Conservation (phyloP, 30 jellyfish, hydroid and myxozoan species). For the Sanderia malayensis region DNA sequence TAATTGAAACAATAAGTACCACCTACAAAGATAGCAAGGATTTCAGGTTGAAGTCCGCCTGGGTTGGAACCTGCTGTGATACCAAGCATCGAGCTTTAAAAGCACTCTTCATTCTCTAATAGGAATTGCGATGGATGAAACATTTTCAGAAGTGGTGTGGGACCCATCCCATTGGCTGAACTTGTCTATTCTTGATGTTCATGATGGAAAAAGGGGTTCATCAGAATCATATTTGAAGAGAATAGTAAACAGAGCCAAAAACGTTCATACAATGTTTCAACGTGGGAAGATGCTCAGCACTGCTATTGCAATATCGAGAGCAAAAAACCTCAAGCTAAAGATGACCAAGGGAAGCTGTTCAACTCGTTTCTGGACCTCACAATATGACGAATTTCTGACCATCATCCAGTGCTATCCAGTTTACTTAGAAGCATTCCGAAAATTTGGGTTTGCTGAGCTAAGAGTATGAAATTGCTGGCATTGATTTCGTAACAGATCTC, state of each 20-base stretch:
- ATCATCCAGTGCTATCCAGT: too few species aligned
- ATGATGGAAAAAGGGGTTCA: background rate
- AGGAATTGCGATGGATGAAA: background rate
- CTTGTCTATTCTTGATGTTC: too few species aligned
- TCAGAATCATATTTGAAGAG: background rate
- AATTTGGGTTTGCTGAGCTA: too few species aligned
- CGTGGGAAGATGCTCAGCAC: conserved; percentile 2
- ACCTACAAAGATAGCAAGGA: background rate
- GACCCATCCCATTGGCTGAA: too few species aligned
- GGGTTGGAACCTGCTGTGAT: conserved; percentile 8
- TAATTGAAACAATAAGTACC: background rate
- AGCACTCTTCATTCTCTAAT: background rate
- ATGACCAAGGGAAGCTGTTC: conserved; percentile 1
- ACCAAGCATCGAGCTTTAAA: background rate
- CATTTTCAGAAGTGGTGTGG: background rate
- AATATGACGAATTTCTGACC: background rate
- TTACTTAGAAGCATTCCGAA: too few species aligned
- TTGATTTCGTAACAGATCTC: background rate
- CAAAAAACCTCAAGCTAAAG: background rate
- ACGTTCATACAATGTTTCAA: background rate
- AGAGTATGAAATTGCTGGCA: conserved; percentile 13
- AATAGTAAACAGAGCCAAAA: background rate
- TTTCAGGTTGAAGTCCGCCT: background rate
- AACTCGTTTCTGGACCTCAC: background rate
- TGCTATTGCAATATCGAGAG: background rate